Evolutionary conservation across 2,888 invertebrate species (phyloP).

Genomic region (Agriotes lineatus): DNA sequence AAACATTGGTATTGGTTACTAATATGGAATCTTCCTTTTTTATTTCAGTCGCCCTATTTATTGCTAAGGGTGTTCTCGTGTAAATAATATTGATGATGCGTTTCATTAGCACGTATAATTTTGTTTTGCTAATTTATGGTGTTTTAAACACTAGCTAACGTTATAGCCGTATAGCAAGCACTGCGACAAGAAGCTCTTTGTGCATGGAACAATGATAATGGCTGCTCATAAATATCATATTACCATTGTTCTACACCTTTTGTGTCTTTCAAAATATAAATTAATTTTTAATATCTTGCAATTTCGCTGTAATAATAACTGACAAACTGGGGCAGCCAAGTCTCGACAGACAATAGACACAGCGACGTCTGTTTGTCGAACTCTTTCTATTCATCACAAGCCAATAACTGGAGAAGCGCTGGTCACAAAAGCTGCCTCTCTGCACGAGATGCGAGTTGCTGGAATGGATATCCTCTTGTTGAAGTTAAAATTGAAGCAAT

Average conservation of each 20-base stretch:
- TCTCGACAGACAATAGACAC: slow-evolving; percentile 3
- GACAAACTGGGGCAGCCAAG: not conserved
- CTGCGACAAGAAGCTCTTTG: no score
- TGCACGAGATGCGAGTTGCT: not conserved
- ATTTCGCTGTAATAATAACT: not conserved
- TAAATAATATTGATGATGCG: no score
- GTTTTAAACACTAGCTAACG: no score
- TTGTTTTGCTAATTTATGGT: no score
- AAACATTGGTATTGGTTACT: no score
- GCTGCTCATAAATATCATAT: not conserved
- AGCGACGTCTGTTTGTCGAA: slow-evolving; percentile 5
- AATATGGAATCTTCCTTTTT: no score
- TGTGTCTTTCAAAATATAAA: not conserved
- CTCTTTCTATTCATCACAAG: slow-evolving; percentile 13
- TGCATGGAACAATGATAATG: not conserved
- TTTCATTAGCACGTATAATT: no score
- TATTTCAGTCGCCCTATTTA: no score
- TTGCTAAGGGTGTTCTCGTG: no score
- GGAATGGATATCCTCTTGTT: slow-evolving; percentile 15
- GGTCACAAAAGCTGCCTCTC: slow-evolving; percentile 11
- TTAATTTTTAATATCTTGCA: slow-evolving; percentile 3
- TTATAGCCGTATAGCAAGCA: no score
- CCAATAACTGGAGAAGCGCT: slow-evolving; percentile 9
- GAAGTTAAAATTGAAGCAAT: slow-evolving; percentile 31
- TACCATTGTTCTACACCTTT: not conserved